Base-by-base conservation (phyloP, 2,888 invertebrate genomes). In the Chalcis sispes region DNA sequence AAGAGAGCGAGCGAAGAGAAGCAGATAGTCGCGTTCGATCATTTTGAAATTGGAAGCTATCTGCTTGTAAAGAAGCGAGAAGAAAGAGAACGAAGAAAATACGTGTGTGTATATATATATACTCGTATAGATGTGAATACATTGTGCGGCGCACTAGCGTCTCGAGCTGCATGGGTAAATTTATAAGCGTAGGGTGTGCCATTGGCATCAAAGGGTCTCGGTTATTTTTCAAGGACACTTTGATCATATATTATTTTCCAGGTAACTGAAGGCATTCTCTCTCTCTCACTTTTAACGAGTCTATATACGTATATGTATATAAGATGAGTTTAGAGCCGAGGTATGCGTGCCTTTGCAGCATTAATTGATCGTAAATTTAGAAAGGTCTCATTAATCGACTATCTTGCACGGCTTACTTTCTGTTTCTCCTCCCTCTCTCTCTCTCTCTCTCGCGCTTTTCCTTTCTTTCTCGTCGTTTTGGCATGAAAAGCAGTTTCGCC, bases 311-410 rank as follows among this genome's bases (percentile, higher is more conserved):
- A 2, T 46, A n/a, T n/a, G 46, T n/a, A 23, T 23, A n/a, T n/a
- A n/a, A n/a, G n/a, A n/a, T n/a, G n/a, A n/a, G n/a, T n/a, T n/a
- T n/a, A n/a, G n/a, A n/a, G n/a, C n/a, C n/a, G n/a, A n/a, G n/a
- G 23, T 5, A 8, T 23, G 23, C 5, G 52, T 23, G 4, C 52
- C 52, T 5, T 5, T 15, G 52, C 46, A 15, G 83, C 83, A 84
- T 86, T 85, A 85, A 85, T 85, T 82, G 85, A 79, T 84, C 83
- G 82, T 85, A 86, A 86, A 86, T 86, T 83, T 80, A 67, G 75
- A 71, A 79, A 50, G 50, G 76, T 59, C 81, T 81, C 82, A 83
- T 86, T 85, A 84, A 86, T 85, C 83, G 83, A 80, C 84, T 82
- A 84, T 85, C 84, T 83, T 80, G 75, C 77, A 77, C 80, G 81